Percentiles rank a stretch among this genome's conserved stretches.
These are phyloP conservation scores for Lacerta viridis DNA, from an alignment of 2,797 vertebrate genomes.

Conservation along the genomic window DNA sequence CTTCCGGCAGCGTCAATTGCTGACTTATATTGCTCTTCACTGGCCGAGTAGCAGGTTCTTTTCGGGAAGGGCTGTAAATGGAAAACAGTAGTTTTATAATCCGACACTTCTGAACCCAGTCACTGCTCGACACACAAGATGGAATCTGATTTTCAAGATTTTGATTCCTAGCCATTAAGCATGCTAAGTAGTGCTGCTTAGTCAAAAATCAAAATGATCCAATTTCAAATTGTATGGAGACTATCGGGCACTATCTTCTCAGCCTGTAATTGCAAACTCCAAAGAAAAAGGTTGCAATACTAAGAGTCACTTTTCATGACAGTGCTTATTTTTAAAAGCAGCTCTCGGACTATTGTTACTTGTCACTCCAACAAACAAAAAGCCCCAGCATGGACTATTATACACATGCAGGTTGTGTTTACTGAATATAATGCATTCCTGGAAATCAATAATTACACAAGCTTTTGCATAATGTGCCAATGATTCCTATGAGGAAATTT, in stretches of 20 bases:
- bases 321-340: background rate
- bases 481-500: no score
- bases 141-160: background rate
- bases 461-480: no score
- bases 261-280: background rate
- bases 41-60: conserved; percentile 80
- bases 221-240: background rate
- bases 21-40: conserved; percentile 85
- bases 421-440: no score
- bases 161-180: background rate
- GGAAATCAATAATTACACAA: no score
- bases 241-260: background rate
- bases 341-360: background rate
- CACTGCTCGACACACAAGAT: background rate
- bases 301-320: background rate
- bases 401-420: no score
- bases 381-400: background rate
- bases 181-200: background rate
- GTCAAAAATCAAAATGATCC: background rate
- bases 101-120: no score
- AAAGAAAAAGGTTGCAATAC: background rate
- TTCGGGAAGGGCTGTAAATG: conserved; percentile 86
- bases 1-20: conserved; percentile 83
- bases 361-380: no score
- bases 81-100: conserved; percentile 24